These are phyloP conservation scores for Amitus sp. DNA, from an alignment of 2,888 invertebrate species.

Conservation along the genomic window DNA sequence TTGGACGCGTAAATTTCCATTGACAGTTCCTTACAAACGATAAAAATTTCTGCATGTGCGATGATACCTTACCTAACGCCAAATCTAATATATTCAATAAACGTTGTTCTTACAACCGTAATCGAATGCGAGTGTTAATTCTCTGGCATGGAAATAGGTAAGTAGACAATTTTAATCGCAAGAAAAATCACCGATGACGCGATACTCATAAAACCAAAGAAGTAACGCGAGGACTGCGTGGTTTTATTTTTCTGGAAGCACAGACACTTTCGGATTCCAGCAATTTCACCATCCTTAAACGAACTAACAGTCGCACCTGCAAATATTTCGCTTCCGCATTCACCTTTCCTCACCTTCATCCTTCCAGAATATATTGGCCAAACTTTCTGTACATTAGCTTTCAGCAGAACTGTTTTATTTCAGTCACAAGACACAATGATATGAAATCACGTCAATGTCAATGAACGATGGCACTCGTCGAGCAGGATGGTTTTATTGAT, in stretches of 20 bases:
- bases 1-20: background rate
- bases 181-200: too few relatives aligned
- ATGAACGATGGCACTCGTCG: background rate
- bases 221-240: background rate
- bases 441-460: slow-evolving; percentile 10
- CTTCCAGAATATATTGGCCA: slow-evolving; percentile 40
- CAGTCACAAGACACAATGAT: slow-evolving; percentile 10
- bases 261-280: slow-evolving; percentile 27
- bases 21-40: background rate
- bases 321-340: slow-evolving; percentile 24
- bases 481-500: background rate
- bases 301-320: slow-evolving; percentile 40
- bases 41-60: slow-evolving; percentile 24
- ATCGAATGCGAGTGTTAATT: slow-evolving; percentile 46
- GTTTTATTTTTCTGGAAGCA: slow-evolving; percentile 14
- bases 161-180: slow-evolving; percentile 42
- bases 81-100: background rate
- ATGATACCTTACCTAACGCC: slow-evolving; percentile 1
- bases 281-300: slow-evolving; percentile 21
- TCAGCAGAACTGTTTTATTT: slow-evolving; percentile 21
- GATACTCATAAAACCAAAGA: too few relatives aligned
- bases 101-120: background rate
- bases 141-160: slow-evolving; percentile 60
- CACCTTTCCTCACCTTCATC: slow-evolving; percentile 21
- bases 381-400: slow-evolving; percentile 14